Percentiles rank a stretch among this genome's conserved stretches.
These are phyloP conservation scores for Thalassaphorura encarpata DNA, from an alignment of 1,140 invertebrate species.

Conservation along the genomic window DNA sequence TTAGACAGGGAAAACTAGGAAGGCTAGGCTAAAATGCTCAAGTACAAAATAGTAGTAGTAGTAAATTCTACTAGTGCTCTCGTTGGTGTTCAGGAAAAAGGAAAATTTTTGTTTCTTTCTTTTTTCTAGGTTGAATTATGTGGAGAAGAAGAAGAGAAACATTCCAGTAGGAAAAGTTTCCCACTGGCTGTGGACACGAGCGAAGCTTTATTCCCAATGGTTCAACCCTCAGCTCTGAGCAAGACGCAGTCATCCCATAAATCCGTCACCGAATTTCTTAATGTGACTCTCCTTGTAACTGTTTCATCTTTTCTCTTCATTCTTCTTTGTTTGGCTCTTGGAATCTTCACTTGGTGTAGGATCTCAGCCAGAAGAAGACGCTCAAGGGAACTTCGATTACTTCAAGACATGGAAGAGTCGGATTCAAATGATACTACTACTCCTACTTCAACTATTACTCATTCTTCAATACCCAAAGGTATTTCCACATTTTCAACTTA, in stretches of 20 bases:
- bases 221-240: constrained; percentile 17
- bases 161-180: constrained; percentile 14
- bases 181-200: constrained; percentile 24
- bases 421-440: no score
- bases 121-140: constrained; percentile 22
- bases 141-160: constrained; percentile 6
- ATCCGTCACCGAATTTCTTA: constrained; percentile 22
- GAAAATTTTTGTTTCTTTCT: constrained; percentile 9
- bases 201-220: constrained; percentile 21
- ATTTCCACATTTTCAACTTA: not conserved
- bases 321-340: constrained; percentile 5
- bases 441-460: no score
- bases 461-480: not conserved
- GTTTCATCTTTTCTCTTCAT: constrained; percentile 11
- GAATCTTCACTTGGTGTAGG: constrained; percentile 3
- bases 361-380: constrained; percentile 1
- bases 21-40: no score
- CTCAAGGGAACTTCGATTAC: constrained; percentile 14
- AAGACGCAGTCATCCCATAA: constrained; percentile 20
- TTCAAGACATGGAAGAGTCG: constrained; percentile 15
- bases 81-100: no score
- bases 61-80: no score
- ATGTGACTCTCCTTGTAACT: constrained; percentile 17
- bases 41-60: no score
- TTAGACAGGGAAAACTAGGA: no score